Base-by-base conservation (phyloP, 2,797 vertebrate genomes). In the Typhlichthys eigenmanni region DNA sequence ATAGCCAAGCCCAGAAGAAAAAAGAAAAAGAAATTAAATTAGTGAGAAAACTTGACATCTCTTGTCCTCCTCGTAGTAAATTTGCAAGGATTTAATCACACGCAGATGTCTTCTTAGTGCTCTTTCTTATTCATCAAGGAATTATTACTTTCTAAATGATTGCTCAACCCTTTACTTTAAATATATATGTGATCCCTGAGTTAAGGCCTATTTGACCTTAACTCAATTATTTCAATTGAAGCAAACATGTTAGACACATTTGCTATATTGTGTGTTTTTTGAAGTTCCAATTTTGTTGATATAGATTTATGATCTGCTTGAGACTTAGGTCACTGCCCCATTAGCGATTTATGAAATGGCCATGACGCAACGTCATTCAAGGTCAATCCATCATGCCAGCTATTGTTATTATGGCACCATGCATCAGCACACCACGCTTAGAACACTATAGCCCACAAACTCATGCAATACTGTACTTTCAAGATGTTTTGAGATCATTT, bases 331-430 rank as follows among this genome's bases (percentile, higher is more conserved):
- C 91, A 88, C 78, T 72, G 76, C 79, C 86, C 80, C 84, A 67
- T 87, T 82, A 71, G 82, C 91, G 91, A 91, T 92, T 92, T 92
- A 92, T 93, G 90, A 90, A 90, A 91, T 89, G 78, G 80, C 87
- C 80, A 78, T 69, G 80, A 89, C 80, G 83, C 78, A 66, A 75
- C 69, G 71, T 88, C 83, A 79, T 82, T 91, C 68, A 78, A 88
- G 81, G 85, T 82, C 83, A 82, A 80, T 92, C 85, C 84, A 89
- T 92, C 91, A 91, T 78, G 76, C 87, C 88, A 87, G 53, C 75
- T 71, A 68, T 76, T 85, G 90, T 82, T 87, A 78, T 85, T 82
- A 76, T 68, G 68, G 64, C 69, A 69, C 79, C 77, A 79, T 74
- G 81, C 75, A 75, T 84, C 84, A 79, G 88, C 83, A 73, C 78